Evolutionary conservation across 2,888 invertebrate genomes (phyloP).

Genomic region (Dyspetes luteomarginatus): DNA sequence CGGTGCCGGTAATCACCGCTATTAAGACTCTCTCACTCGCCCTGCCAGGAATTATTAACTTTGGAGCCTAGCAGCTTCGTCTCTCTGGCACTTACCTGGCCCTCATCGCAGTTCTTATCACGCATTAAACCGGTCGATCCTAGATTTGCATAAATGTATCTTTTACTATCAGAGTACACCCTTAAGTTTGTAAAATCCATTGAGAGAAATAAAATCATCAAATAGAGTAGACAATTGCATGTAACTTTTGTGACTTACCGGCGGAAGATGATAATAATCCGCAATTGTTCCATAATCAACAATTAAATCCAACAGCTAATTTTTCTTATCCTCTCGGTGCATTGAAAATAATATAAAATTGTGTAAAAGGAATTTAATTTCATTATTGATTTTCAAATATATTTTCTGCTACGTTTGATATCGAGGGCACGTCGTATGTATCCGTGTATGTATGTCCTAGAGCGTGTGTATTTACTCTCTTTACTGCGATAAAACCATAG

Average conservation of each 20-base stretch:
- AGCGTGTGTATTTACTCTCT: not conserved
- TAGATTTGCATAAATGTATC: slow-evolving; percentile 55
- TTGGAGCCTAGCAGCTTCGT: slow-evolving; percentile 40
- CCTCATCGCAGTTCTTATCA: slow-evolving; percentile 38
- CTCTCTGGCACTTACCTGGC: slow-evolving; percentile 2
- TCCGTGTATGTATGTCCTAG: not conserved
- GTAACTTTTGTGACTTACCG: not conserved
- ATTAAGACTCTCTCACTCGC: slow-evolving; percentile 56
- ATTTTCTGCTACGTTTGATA: too few relatives aligned
- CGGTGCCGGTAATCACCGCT: slow-evolving; percentile 63
- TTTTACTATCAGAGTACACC: not conserved
- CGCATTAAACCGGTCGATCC: slow-evolving; percentile 47
- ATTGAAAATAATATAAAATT: too few relatives aligned
- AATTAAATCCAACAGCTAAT: not conserved
- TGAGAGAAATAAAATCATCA: not conserved
- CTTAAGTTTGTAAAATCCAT: not conserved
- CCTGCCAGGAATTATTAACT: slow-evolving; percentile 59
- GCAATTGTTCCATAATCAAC: not conserved
- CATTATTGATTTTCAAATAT: too few relatives aligned
- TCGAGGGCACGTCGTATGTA: too few relatives aligned
- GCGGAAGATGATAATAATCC: not conserved
- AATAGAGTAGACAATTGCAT: not conserved
- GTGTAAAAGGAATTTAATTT: too few relatives aligned
- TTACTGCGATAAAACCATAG: not conserved
- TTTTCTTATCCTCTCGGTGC: too few relatives aligned